A percentile compares a stretch with the other conserved stretches of the same genome.
Conservation (phyloP, 2,888 invertebrate species). For the Cheilosia pagana region DNA sequence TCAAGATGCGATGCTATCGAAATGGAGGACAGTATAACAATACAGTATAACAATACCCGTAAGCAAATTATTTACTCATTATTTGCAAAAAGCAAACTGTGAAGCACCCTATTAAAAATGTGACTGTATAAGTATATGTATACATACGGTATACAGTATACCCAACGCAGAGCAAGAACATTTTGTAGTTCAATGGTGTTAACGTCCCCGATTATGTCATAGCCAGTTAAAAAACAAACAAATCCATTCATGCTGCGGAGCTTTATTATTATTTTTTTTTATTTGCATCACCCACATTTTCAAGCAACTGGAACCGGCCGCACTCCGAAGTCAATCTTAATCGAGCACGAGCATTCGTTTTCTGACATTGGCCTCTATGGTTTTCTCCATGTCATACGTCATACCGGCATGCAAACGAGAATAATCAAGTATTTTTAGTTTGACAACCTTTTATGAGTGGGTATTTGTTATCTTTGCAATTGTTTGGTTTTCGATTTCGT, state of each 20-base stretch:
- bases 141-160: no score
- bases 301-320: background rate
- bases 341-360: background rate
- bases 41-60: no score
- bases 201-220: conserved; percentile 18
- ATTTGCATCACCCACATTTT: background rate
- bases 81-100: no score
- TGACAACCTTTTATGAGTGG: background rate
- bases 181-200: conserved; percentile 8
- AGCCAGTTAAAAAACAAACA: background rate
- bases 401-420: background rate
- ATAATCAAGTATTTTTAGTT: conserved; percentile 1
- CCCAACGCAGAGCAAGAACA: background rate
- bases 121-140: background rate
- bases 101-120: background rate
- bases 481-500: background rate
- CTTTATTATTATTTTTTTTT: background rate
- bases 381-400: background rate
- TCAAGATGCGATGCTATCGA: no score
- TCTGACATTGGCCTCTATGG: background rate
- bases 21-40: no score
- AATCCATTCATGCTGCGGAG: background rate
- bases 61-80: no score
- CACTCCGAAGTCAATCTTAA: background rate
- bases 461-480: background rate